Conservation (phyloP, 2,888 invertebrate species). For the Villa cingulata region DNA sequence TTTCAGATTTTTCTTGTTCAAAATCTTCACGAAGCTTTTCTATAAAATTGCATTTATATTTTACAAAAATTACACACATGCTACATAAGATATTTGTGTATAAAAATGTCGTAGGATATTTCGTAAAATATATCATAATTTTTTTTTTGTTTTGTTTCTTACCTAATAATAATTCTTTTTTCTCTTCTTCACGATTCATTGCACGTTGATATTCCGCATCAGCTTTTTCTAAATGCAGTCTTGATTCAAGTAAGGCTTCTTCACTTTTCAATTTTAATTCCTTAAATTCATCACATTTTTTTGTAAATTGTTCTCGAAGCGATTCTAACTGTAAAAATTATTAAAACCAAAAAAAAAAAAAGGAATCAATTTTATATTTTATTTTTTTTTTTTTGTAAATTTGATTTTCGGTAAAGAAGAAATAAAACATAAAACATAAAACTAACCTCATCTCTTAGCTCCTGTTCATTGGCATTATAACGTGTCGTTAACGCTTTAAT, state of each 20-base stretch:
- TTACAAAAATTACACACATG: too few species aligned
- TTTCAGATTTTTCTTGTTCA: constrained; percentile 54
- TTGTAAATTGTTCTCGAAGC: constrained; percentile 48
- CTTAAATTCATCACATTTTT: constrained; percentile 50
- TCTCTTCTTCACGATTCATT: constrained; percentile 32
- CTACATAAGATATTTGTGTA: too few species aligned
- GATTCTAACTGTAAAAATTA: constrained; percentile 47
- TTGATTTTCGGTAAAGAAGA: too few species aligned
- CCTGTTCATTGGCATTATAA: constrained; percentile 43
- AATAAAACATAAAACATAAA: background rate
- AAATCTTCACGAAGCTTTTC: constrained; percentile 40
- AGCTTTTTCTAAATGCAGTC: constrained; percentile 35
- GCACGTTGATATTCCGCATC: constrained; percentile 35
- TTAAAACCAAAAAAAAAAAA: background rate
- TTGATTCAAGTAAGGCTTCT: constrained; percentile 44
- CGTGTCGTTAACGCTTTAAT: constrained; percentile 39
- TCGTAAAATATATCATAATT: too few species aligned
- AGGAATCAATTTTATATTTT: background rate
- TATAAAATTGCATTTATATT: constrained; percentile 1
- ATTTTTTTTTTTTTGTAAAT: too few species aligned
- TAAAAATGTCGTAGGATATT: too few species aligned
- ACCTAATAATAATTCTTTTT: constrained; percentile 29
- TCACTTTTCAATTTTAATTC: constrained; percentile 52
- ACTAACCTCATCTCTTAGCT: constrained; percentile 41
- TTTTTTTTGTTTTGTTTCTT: constrained; percentile 1